These are phyloP conservation scores for Pterocles gutturalis DNA, from an alignment of 2,113 vertebrate genomes.

Conservation along the genomic window DNA sequence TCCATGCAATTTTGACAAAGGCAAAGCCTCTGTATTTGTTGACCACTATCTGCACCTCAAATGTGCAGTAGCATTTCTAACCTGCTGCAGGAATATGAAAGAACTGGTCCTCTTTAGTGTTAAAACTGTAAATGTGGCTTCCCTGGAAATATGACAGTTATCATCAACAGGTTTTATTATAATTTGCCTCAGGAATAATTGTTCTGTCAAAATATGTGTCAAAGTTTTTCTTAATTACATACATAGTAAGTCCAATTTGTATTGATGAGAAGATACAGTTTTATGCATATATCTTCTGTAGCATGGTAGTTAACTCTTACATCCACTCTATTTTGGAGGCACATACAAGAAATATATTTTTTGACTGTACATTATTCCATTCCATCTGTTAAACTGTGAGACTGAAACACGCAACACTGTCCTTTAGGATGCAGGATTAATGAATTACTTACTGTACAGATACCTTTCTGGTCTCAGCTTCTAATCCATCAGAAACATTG, in stretches of 20 bases:
- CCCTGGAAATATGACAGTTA: neutral
- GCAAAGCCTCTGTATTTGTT: neutral
- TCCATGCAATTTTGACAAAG: neutral
- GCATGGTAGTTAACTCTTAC: neutral
- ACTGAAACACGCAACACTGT: neutral
- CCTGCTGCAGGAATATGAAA: neutral
- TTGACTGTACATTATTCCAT: accelerated
- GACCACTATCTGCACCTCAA: neutral
- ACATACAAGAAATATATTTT: neutral
- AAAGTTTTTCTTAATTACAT: neutral
- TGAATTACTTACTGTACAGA: neutral
- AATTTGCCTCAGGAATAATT: neutral
- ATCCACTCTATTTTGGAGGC: neutral
- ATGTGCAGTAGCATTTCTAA: neutral
- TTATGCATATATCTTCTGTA: neutral
- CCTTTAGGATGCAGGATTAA: neutral
- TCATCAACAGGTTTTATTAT: neutral
- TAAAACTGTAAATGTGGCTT: neutral
- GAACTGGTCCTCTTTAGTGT: neutral
- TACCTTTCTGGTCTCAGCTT: neutral
- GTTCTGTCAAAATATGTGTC: neutral
- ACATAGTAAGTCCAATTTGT: neutral
- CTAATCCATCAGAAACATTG: neutral
- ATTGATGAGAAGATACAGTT: neutral
- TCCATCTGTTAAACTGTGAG: neutral